These are phyloP conservation scores for Pachypsylla venusta DNA, from an alignment of 1,140 invertebrate genomes.

Conservation along the genomic window DNA sequence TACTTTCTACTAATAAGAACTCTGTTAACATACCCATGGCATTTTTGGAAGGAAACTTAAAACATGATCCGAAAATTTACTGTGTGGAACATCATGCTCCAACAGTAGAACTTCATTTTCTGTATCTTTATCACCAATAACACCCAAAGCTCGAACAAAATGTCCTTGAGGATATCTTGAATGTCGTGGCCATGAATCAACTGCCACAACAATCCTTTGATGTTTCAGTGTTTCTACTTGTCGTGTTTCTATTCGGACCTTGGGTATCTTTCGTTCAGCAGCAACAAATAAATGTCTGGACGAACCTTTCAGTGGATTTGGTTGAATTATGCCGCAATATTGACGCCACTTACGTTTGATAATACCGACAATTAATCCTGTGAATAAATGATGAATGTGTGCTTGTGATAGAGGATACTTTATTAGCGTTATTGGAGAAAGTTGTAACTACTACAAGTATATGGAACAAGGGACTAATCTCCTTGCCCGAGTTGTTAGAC, in stretches of 20 bases:
- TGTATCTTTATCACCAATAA: slow-evolving; percentile 69
- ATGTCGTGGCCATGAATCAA: slow-evolving; percentile 82
- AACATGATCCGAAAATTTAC: slow-evolving; percentile 86
- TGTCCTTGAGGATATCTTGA: slow-evolving; percentile 55
- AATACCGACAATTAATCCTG: slow-evolving; percentile 15
- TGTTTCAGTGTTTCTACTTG: slow-evolving; percentile 63
- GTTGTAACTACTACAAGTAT: no score
- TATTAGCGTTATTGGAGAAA: no score
- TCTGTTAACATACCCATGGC: slow-evolving; percentile 73
- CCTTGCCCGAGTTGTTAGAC: no score
- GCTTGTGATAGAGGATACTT: no score
- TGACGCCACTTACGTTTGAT: slow-evolving; percentile 91
- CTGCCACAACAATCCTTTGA: slow-evolving; percentile 81
- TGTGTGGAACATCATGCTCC: slow-evolving; percentile 95
- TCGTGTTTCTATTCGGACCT: slow-evolving; percentile 80
- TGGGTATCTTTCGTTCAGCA: slow-evolving; percentile 76
- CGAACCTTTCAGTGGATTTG: slow-evolving; percentile 55
- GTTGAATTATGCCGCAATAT: slow-evolving; percentile 87
- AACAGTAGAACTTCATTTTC: slow-evolving; percentile 92
- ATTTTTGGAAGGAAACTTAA: slow-evolving; percentile 78
- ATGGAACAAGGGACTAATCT: no score
- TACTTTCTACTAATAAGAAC: no score
- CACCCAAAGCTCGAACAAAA: slow-evolving; percentile 71
- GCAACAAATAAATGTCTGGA: slow-evolving; percentile 74
- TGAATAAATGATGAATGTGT: no score